phyloP scores from a whole-genome alignment of 1,140 invertebrate species.

The Hetaerina americana region DNA sequence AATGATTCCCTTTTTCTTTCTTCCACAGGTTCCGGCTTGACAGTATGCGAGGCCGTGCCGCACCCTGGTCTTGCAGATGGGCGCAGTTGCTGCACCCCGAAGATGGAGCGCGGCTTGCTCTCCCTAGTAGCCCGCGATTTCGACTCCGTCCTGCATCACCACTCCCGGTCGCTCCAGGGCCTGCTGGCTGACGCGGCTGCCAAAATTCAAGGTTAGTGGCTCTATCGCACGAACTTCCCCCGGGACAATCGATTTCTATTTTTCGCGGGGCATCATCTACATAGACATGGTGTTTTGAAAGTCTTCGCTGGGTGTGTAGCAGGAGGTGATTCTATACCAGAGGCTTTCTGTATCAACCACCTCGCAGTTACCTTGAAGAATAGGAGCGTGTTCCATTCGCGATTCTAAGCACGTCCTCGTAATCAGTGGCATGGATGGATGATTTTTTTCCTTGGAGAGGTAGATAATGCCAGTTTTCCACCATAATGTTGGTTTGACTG shows the following conservation, averaged over 20 bases:
- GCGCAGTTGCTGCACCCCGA: constrained; percentile 42
- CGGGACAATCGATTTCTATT: not conserved
- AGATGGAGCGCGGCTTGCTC: constrained; percentile 38
- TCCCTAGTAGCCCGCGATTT: constrained; percentile 41
- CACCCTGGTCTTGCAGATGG: constrained; percentile 39
- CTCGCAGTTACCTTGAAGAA: no score
- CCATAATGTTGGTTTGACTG: no score
- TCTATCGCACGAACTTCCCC: not conserved
- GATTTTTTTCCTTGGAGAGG: no score
- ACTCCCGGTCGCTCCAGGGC: constrained; percentile 45
- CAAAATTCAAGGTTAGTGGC: constrained; percentile 43
- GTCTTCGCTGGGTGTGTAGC: no score
- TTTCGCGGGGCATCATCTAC: no score
- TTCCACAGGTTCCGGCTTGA: not conserved
- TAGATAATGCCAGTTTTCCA: no score
- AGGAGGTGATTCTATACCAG: no score
- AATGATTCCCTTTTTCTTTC: not conserved
- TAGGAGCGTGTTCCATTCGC: no score
- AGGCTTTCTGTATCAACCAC: no score
- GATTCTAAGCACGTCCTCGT: no score
- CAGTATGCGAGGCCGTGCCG: not conserved
- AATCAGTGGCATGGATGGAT: no score
- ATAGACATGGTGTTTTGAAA: no score
- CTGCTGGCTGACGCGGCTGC: constrained; percentile 44
- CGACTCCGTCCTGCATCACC: constrained; percentile 38